Conservation (phyloP, 2,113 vertebrate species). For the Chloebia gouldiae region DNA sequence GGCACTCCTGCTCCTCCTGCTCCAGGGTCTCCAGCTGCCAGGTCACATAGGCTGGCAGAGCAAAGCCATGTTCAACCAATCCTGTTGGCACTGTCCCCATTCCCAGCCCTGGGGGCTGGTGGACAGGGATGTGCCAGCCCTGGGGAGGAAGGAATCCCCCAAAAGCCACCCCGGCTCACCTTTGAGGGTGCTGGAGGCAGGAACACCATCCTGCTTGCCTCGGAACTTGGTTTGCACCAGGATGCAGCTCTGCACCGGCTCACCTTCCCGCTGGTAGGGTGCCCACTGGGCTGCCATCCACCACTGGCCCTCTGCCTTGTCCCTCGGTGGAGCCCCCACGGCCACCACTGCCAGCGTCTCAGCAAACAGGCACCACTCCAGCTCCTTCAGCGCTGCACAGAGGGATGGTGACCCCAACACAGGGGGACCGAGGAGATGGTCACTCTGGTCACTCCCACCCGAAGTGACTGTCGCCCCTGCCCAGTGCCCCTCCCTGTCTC, state of each 20-base stretch:
- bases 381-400: slow-evolving; percentile 67
- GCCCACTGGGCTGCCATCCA: slow-evolving; percentile 70
- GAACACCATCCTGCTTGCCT: slow-evolving; percentile 62
- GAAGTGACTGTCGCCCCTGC: not conserved
- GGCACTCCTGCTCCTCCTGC: slow-evolving; percentile 29
- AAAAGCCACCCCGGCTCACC: slow-evolving; percentile 55
- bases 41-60: slow-evolving; percentile 15
- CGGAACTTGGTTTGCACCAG: slow-evolving; percentile 77
- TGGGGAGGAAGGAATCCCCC: too few relatives aligned
- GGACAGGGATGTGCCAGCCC: not conserved
- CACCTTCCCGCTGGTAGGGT: slow-evolving; percentile 14
- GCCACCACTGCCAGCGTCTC: slow-evolving; percentile 79
- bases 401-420: not conserved
- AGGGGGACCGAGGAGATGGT: not conserved
- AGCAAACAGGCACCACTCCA: slow-evolving; percentile 71
- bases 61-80: not conserved
- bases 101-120: not conserved
- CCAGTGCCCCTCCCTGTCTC: not conserved
- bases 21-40: slow-evolving; percentile 45
- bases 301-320: slow-evolving; percentile 73
- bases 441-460: not conserved
- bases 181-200: slow-evolving; percentile 78
- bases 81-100: not conserved
- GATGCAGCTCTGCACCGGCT: slow-evolving; percentile 59
- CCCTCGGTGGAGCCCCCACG: not conserved